Evolutionary conservation across 2,888 invertebrate genomes (phyloP), one percentile per base, ranked within the genome.

Genomic region (Patella depressa): DNA sequence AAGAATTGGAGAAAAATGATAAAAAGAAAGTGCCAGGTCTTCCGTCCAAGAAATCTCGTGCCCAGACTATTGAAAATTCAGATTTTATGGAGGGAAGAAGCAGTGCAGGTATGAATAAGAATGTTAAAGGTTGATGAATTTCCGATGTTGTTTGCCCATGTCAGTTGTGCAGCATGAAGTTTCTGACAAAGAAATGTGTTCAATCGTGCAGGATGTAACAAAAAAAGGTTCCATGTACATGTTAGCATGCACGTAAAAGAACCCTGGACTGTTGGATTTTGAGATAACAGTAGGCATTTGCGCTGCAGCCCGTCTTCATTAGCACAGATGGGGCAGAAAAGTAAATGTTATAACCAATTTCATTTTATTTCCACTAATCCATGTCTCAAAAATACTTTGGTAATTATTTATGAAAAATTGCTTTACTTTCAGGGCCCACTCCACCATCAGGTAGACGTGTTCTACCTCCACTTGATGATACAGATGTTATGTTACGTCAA

Each of bases 1-100:
- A 97, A 92, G 97, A 97, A 92, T 93, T 97, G 85, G 96, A 96
- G 92, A 88, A 87, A 75, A 86, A 84, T 45, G 86, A 87, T 72
- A 81, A 84, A 34, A 81, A 81, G 53, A 80, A 81, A n/a, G 79
- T 79, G 19, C 85, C 85, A 19, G 78, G 79, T 4, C 73, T 83
- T 34, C 83, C 85, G 1, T 82, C 86, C 29, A 88, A 88, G 82
- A 87, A 86, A 81, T 78, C 78, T 15, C 81, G 86, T n/a, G 81
- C 81, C 34, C 84, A 80, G 54, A 84, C 82, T 78, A 74, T 82
- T 69, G 87, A 87, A 69, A 84, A 86, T 65, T 81, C 81, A 74
- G 85, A 85, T 53, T 77, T 82, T 34, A 75, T 80, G 53, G 87
- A 88, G 55, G 87, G 88, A 1, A 78, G 88, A 59, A 84, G 84